Evolutionary conservation across 2,797 vertebrate species (phyloP), one percentile per base, ranked within the genome.

Genomic region (Platalea minor): DNA sequence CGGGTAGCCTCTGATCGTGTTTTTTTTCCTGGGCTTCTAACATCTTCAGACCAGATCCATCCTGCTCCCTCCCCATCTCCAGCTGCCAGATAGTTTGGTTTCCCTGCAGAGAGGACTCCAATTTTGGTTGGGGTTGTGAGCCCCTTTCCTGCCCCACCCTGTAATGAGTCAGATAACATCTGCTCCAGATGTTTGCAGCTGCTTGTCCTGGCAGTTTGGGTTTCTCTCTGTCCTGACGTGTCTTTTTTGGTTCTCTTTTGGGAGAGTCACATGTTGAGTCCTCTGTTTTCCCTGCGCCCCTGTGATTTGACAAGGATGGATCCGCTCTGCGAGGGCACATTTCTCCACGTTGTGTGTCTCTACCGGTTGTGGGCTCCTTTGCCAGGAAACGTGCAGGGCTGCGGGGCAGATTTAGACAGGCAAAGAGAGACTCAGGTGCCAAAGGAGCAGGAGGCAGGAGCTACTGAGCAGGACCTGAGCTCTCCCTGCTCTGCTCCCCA

Each of bases 71-170:
- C 41, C 76, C 61, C 63, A 8, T 12, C 77, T 73, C 16, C 1
- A 0, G 45, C 88, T 85, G 83, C 81, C 80, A 81, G 87, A 64
- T 3, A 4, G 3, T 53, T 77, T 19, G 61, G 50, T 76, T 74
- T 93, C 59, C 65, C 80, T 56, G 54, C 9, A 12, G 79, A 88
- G 85, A 74, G n/a, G 83, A 23, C 74, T 88, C 80, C 5, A 19
- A 4, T 61, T 51, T 50, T 54, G 65, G 33, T 39, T 33, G 86
- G 91, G 89, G 41, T 39, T 91, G 72, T 50, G 88, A 92, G 70
- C 92, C 92, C 93, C 94, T 93, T 96, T 94, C 88, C 86, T 95
- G 96, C 95, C 86, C 77, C 94, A 67, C 94, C 95, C 93, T 73
- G 41, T 13, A 7, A 5, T 97, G 95, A 95, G 60, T 94, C 95